phyloP scores from a whole-genome alignment of 1,140 invertebrate genomes.

The Zaprionus ghesquierei region DNA sequence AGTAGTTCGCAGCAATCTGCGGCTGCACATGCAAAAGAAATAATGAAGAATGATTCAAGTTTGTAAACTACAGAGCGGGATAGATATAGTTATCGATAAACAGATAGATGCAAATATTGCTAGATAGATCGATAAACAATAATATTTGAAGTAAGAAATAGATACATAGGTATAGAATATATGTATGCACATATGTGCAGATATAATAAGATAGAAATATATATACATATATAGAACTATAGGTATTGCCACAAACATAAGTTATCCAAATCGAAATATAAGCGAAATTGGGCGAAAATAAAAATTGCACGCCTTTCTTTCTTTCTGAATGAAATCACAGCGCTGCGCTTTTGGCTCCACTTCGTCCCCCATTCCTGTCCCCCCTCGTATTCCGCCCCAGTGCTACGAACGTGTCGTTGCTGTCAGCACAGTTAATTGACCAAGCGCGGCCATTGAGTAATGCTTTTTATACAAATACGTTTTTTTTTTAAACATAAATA shows the following conservation, averaged over 20 bases:
- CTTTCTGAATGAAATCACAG: conserved; percentile 65
- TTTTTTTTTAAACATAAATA: background rate
- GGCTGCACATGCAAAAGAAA: background rate
- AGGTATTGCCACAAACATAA: background rate
- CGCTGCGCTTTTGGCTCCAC: conserved; percentile 37
- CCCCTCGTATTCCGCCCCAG: background rate
- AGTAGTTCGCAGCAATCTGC: background rate
- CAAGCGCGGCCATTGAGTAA: conserved; percentile 33
- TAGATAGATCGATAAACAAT: background rate
- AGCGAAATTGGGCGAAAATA: conserved; percentile 12
- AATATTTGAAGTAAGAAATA: background rate
- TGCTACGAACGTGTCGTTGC: conserved; percentile 10
- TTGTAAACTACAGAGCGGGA: too few relatives aligned
- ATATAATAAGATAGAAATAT: too few relatives aligned
- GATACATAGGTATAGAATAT: too few relatives aligned
- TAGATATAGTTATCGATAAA: background rate
- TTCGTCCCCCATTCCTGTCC: background rate
- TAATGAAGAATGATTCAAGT: background rate
- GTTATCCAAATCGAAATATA: background rate
- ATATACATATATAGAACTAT: background rate
- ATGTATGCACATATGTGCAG: too few relatives aligned
- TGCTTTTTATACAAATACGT: background rate
- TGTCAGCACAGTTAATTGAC: conserved; percentile 71
- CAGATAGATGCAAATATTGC: background rate
- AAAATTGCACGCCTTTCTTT: conserved; percentile 40